These are phyloP conservation scores for Prunella fulvescens DNA, from an alignment of 2,113 vertebrate genomes.

Conservation along the genomic window DNA sequence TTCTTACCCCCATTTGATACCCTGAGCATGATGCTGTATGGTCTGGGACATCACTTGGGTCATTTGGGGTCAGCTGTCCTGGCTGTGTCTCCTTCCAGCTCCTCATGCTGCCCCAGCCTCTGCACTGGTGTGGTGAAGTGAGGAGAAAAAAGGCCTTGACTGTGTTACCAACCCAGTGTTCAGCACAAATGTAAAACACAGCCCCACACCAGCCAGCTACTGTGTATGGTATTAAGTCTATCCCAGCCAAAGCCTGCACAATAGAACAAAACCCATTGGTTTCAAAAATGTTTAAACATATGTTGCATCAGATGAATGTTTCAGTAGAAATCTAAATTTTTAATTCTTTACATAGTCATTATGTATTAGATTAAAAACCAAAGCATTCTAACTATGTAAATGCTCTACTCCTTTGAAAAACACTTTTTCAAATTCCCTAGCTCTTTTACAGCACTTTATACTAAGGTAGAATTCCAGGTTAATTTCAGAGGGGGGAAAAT, in stretches of 20 bases:
- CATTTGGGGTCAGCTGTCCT: not conserved
- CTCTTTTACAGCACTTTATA: not conserved
- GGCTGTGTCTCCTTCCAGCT: not conserved
- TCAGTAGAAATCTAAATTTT: not conserved
- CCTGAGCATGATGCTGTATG: not conserved
- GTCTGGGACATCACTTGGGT: not conserved
- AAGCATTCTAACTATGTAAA: not conserved
- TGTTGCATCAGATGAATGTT: not conserved
- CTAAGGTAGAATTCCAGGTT: constrained; percentile 5
- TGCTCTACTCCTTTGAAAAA: not conserved
- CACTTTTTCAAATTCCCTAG: not conserved
- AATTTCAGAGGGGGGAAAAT: constrained; percentile 5
- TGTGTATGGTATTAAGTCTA: not conserved
- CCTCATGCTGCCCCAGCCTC: not conserved
- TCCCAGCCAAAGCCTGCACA: not conserved
- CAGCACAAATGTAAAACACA: not conserved
- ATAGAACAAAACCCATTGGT: not conserved
- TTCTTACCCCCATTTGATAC: not conserved
- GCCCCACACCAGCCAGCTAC: not conserved
- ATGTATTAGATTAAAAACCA: not conserved
- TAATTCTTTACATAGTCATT: not conserved
- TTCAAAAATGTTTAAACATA: not conserved
- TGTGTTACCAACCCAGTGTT: not conserved
- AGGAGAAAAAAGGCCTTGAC: not conserved
- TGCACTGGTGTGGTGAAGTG: not conserved